A percentile compares a stretch with the other conserved stretches of the same genome.
Conservation (phyloP, 2,797 vertebrate genomes). For the Oreortyx pictus region DNA sequence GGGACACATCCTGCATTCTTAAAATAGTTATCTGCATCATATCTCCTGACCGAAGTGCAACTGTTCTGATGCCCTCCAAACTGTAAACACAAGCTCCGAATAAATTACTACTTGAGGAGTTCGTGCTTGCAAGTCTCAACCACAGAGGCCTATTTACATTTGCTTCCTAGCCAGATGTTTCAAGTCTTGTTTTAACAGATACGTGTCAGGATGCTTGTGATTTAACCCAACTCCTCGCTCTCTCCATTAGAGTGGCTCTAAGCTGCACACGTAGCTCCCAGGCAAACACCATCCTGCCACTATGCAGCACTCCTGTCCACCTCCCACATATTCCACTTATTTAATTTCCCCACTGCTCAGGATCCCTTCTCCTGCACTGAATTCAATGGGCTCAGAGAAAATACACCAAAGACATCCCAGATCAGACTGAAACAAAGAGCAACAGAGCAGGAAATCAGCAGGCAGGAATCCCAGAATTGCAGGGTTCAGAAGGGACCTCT, state of each 20-base stretch:
- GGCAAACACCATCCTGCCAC: rapidly evolving
- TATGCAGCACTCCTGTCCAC: rapidly evolving
- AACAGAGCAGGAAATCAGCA: not conserved
- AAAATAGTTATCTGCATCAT: rapidly evolving
- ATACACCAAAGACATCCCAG: rapidly evolving
- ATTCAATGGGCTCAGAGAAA: not conserved
- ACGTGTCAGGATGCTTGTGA: not conserved
- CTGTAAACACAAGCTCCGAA: not conserved
- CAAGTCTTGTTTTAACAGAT: conserved; percentile 16
- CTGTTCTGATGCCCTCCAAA: not conserved
- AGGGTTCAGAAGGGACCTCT: not conserved
- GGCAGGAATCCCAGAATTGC: not conserved
- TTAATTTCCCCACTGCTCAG: not conserved
- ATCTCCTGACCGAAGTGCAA: not conserved
- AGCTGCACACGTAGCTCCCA: rapidly evolving
- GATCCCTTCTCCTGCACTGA: not conserved
- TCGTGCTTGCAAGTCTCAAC: not conserved
- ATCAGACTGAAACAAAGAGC: rapidly evolving
- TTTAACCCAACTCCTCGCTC: not conserved
- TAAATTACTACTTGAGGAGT: not conserved
- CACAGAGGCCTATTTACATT: not conserved
- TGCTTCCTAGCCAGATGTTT: not conserved
- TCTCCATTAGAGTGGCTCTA: rapidly evolving
- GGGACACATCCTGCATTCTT: rapidly evolving
- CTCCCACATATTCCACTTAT: not conserved